Conservation (phyloP, 1,140 invertebrate genomes). For the Notospermus geniculatus region DNA sequence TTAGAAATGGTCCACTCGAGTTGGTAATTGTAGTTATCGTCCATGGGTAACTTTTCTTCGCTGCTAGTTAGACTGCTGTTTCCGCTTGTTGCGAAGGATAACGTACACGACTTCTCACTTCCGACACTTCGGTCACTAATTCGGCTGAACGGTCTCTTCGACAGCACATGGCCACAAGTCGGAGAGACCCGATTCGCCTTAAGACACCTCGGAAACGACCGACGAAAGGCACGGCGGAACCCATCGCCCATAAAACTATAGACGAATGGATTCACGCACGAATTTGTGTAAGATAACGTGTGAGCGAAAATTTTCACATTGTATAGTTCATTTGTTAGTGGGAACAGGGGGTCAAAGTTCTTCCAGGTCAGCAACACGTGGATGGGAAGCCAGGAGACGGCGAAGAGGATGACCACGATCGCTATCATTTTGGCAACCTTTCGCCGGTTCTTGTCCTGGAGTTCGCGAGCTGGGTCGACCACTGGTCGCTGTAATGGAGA, state of each 20-base stretch:
- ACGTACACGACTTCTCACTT: background rate
- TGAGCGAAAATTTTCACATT: constrained; percentile 82
- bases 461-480: too few relatives aligned
- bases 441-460: constrained; percentile 59
- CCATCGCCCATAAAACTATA: constrained; percentile 88
- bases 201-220: constrained; percentile 5
- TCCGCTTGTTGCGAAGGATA: background rate
- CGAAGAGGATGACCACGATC: constrained; percentile 91
- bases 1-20: background rate
- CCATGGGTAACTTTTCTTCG: background rate
- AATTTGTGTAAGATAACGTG: constrained; percentile 89
- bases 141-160: too few relatives aligned
- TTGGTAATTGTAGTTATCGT: constrained; percentile 4
- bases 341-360: constrained; percentile 37
- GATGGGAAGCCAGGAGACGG: constrained; percentile 91
- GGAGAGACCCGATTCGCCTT: constrained; percentile 2
- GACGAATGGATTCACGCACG: constrained; percentile 90
- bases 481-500: constrained; percentile 8
- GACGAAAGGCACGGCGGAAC: constrained; percentile 75
- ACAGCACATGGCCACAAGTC: background rate
- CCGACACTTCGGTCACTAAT: too few relatives aligned
- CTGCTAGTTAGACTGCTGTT: background rate
- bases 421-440: constrained; percentile 90
- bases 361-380: constrained; percentile 62
- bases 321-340: constrained; percentile 60